Evolutionary conservation across 2,888 invertebrate genomes (phyloP).

Genomic region (Pandemis corylana): DNA sequence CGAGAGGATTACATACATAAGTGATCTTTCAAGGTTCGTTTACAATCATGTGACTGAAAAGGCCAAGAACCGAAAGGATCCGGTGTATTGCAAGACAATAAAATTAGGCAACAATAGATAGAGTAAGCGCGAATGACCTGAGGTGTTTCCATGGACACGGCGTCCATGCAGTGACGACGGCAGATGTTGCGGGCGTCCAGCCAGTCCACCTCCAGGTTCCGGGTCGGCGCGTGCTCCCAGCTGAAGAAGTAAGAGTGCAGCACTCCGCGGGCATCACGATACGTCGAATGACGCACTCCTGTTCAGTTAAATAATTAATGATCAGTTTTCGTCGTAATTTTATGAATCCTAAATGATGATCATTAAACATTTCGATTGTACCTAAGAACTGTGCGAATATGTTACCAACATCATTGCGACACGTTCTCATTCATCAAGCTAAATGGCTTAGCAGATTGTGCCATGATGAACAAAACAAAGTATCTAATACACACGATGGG

Average conservation of each 20-base stretch:
- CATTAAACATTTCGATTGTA: constrained; percentile 30
- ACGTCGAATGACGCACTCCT: constrained; percentile 95
- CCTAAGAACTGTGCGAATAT: constrained; percentile 23
- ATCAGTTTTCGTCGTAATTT: not conserved
- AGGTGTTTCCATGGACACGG: constrained; percentile 95
- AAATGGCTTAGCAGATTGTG: constrained; percentile 29
- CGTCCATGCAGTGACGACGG: constrained; percentile 97
- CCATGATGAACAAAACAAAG: constrained; percentile 33
- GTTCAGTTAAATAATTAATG: constrained; percentile 38
- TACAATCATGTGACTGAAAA: constrained; percentile 30
- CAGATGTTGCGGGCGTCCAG: constrained; percentile 96
- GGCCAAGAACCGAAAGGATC: constrained; percentile 19
- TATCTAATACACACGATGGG: constrained; percentile 34
- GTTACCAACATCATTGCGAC: constrained; percentile 26
- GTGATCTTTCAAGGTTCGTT: constrained; percentile 42
- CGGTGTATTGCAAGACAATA: not conserved
- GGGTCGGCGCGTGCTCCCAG: constrained; percentile 94
- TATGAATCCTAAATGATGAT: constrained; percentile 13
- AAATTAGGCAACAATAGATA: not conserved
- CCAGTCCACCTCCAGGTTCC: constrained; percentile 94
- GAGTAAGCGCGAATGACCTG: constrained; percentile 79
- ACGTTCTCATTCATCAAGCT: constrained; percentile 32
- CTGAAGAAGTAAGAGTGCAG: constrained; percentile 97
- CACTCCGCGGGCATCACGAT: constrained; percentile 94
- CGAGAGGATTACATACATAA: constrained; percentile 49